Percentiles rank a stretch among this genome's conserved stretches.
Conservation (phyloP, 1,140 invertebrate genomes). For the Drosophila gunungcola region DNA sequence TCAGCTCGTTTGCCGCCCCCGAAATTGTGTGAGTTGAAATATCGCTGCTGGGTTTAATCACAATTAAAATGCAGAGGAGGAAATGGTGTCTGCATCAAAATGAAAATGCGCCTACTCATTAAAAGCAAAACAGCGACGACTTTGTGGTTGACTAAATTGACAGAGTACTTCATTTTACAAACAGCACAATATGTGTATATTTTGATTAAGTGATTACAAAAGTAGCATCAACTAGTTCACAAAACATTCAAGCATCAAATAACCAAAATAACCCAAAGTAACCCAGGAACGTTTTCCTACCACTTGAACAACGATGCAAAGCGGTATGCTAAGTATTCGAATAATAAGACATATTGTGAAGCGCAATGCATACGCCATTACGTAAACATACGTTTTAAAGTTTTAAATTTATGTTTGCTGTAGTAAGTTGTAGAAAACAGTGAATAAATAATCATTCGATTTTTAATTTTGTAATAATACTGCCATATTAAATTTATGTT, state of each 20-base stretch:
- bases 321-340: background rate
- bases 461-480: too few relatives aligned
- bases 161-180: background rate
- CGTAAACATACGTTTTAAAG: background rate
- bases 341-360: too few relatives aligned
- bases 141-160: background rate
- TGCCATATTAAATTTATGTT: too few relatives aligned
- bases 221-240: background rate
- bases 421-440: too few relatives aligned
- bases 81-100: background rate
- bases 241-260: background rate
- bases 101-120: constrained; percentile 3
- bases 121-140: constrained; percentile 1
- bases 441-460: too few relatives aligned
- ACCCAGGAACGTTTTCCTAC: background rate
- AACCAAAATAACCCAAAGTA: background rate
- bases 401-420: too few relatives aligned
- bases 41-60: constrained; percentile 17
- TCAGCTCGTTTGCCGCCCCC: constrained; percentile 3
- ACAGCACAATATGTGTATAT: constrained; percentile 6
- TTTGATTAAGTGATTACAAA: constrained; percentile 4
- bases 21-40: constrained; percentile 17
- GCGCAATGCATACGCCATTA: background rate
- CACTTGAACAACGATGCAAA: background rate
- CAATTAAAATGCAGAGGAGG: constrained; percentile 9